Base-by-base conservation (phyloP, 2,888 invertebrate genomes). In the Allacma fusca region DNA sequence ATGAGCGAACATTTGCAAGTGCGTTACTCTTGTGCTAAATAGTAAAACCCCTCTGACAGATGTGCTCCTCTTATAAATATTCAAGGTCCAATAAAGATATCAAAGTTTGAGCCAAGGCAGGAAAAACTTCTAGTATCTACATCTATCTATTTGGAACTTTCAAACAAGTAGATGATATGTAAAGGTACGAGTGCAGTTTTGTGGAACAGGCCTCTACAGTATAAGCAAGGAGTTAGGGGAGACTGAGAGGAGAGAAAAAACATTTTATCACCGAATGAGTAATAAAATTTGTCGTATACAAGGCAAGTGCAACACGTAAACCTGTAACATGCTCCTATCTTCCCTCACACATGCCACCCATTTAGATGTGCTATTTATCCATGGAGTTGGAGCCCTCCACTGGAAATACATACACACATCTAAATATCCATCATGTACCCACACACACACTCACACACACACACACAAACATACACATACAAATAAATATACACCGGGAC, bases 201-300 rank as follows among this genome's bases (percentile, higher is more conserved):
- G n/a, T n/a, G n/a, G n/a, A n/a, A n/a, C n/a, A n/a, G n/a, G n/a
- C n/a, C n/a, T n/a, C n/a, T n/a, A n/a, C n/a, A 57, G 26, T 23
- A 23, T 28, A 4, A 23, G 29, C 9, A 13, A 26, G 68, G 29
- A 40, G n/a, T 12, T 13, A 21, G 23, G 28, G 68, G 68, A 68
- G 68, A 68, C 4, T 12, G 34, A 26, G 29, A 21, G 68, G 4
- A 9, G 23, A 68, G 28, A 50, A 75, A 75, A 78, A 75, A 78
- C 75, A 78, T 78, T 78, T 78, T 78, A 78, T 78, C 71, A 75
- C 75, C 75, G 71, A 78, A 78, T 78, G 78, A 78, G 75, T 75
- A 70, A 78, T 78, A 78, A 78, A 78, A 78, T 76, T 76, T 76
- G 78, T 78, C 78, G 72, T 73, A 68, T 76, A 68, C 34, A 26